Evolutionary conservation across 2,888 invertebrate species (phyloP).

Genomic region (Diogma glabrata): DNA sequence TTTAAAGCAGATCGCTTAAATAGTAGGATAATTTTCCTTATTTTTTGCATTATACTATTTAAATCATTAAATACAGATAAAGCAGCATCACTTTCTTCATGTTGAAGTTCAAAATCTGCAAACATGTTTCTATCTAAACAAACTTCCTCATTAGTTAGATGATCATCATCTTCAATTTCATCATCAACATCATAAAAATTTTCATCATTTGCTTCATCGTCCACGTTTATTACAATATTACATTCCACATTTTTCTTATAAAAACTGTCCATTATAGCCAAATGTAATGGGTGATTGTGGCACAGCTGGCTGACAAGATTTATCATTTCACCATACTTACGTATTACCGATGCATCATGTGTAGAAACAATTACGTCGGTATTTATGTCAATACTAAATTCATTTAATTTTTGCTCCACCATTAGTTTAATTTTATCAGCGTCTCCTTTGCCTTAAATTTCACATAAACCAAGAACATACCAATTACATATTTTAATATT

Average conservation of each 20-base stretch:
- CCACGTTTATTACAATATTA: neutral
- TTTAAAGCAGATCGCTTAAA: constrained; percentile 5
- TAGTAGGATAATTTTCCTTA: constrained; percentile 9
- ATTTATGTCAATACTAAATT: constrained; percentile 8
- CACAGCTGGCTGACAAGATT: neutral
- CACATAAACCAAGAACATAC: constrained; percentile 1
- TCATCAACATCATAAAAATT: constrained; percentile 3
- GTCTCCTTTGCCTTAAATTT: constrained; percentile 4
- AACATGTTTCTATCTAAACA: neutral
- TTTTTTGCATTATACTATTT: neutral
- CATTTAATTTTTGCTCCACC: constrained; percentile 4
- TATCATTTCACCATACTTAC: constrained; percentile 5
- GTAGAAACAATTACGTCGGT: constrained; percentile 7
- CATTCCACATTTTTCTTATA: neutral
- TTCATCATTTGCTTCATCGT: constrained; percentile 3
- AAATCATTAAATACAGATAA: neutral
- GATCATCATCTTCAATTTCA: neutral
- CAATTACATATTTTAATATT: neutral
- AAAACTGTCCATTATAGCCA: constrained; percentile 1
- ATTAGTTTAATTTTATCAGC: constrained; percentile 2
- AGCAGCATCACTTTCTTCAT: neutral
- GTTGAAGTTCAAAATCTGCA: constrained; percentile 1
- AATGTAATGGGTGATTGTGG: constrained; percentile 9
- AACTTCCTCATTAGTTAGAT: constrained; percentile 7
- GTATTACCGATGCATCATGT: constrained; percentile 9